phyloP scores from a whole-genome alignment of 2,888 invertebrate species.

The Dromius quadrimaculatus region DNA sequence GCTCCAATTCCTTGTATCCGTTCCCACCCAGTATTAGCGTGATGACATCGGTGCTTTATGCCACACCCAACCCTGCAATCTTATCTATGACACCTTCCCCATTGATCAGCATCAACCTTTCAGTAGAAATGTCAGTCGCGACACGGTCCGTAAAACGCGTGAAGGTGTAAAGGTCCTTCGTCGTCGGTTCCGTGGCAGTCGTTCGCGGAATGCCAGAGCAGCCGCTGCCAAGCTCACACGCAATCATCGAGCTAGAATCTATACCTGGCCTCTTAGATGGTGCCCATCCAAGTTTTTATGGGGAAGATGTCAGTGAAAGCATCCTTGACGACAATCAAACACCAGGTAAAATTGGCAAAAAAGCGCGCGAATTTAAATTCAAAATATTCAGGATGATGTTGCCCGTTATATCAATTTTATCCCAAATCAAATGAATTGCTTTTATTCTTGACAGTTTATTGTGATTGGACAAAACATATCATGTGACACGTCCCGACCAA shows the following conservation, averaged over 20 bases:
- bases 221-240: background rate
- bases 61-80: slow-evolving; percentile 24
- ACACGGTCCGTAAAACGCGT: slow-evolving; percentile 46
- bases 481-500: too few relatives aligned
- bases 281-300: slow-evolving; percentile 7
- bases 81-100: slow-evolving; percentile 25
- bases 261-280: slow-evolving; percentile 1
- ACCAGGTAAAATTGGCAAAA: slow-evolving; percentile 30
- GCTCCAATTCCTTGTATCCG: too few relatives aligned
- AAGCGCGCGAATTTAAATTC: too few relatives aligned
- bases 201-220: slow-evolving; percentile 35
- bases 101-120: slow-evolving; percentile 25
- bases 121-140: slow-evolving; percentile 32
- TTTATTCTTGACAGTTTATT: too few relatives aligned
- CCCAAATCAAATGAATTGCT: too few relatives aligned
- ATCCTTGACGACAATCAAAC: slow-evolving; percentile 5
- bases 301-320: slow-evolving; percentile 1
- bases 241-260: slow-evolving; percentile 33
- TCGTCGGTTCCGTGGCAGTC: background rate
- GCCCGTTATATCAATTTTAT: too few relatives aligned
- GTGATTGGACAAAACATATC: too few relatives aligned
- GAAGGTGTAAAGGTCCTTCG: slow-evolving; percentile 38
- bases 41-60: slow-evolving; percentile 18
- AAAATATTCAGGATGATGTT: too few relatives aligned
- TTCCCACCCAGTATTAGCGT: slow-evolving; percentile 28